Percentiles rank a stretch among this genome's conserved stretches.
Evolutionary conservation across 2,797 vertebrate species (phyloP).

Genomic region (Percopsis omiscomaycus): DNA sequence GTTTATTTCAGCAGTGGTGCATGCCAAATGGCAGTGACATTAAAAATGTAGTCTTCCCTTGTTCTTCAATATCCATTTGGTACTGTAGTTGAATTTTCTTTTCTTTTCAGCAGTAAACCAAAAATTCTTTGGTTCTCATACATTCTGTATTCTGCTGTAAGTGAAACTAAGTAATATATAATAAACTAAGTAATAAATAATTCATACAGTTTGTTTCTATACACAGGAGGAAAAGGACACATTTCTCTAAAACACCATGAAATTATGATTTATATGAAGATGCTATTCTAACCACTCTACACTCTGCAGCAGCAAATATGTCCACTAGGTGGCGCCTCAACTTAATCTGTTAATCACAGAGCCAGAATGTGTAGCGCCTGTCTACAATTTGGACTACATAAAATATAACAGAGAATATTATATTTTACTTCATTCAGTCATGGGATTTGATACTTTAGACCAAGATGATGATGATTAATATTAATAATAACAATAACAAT

Average conservation of each 20-base stretch:
- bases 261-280: constrained; percentile 9
- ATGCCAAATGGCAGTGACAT: constrained; percentile 40
- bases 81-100: constrained; percentile 45
- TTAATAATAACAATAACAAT: no score
- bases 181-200: background rate
- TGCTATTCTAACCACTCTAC: background rate
- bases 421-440: background rate
- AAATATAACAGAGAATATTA: background rate
- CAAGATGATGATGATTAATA: background rate
- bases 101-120: constrained; percentile 56
- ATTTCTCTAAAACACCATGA: background rate
- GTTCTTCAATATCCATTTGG: constrained; percentile 38
- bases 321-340: constrained; percentile 56
- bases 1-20: constrained; percentile 32
- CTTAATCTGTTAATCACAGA: constrained; percentile 24
- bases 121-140: background rate
- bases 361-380: background rate
- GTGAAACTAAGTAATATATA: no score
- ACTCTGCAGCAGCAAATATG: constrained; percentile 6
- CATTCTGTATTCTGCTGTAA: no score
- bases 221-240: constrained; percentile 6
- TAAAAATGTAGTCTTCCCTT: constrained; percentile 32
- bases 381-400: background rate
- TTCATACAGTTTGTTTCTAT: no score
- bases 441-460: background rate